Evolutionary conservation across 1,140 invertebrate species (phyloP), one percentile per base, ranked within the genome.

Genomic region (Aphidius ervi): DNA sequence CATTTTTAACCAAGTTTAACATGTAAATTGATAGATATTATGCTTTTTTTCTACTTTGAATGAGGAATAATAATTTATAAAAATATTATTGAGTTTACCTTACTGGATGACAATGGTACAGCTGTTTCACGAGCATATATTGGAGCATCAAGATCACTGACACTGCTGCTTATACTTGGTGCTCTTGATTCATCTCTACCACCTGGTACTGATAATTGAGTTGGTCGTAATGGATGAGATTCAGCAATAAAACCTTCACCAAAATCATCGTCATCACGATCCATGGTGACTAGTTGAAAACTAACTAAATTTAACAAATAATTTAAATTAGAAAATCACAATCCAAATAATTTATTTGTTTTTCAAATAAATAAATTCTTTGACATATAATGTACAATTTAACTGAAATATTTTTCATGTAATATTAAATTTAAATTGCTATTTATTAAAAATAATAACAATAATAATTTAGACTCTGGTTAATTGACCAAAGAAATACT

Each of bases 81-180:
- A 41, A 9, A 16, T 41, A 10, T 31, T 42, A 37, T 59, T 56
- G 23, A 48, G 68, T 70, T 73, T 67, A 79, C 78, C 70, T 67
- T 70, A 64, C 67, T 71, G 9, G 68, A 69, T 3, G 72, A 74
- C 2, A 77, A 45, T 6, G 74, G 77, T 65, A 77, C 56, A 8
- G 77, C 78, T 0, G 78, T 78, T 46, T 82, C 73, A 5, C 79
- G 72, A 9, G 77, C 73, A 62, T 85, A 85, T 66, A 85, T 85
- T 6, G 83, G 84, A 20, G 81, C 81, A 62, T 84, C 83, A 68
- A 84, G 75, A 62, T 85, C 84, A 59, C 80, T 84, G 47, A 85
- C 73, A 59, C 80, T 84, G 59, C 84, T 84, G 8, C 82, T 82
- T 55, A 84, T 81, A 63, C 83, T 84, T 4, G 76, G 70, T 7